Evolutionary conservation across 2,113 vertebrate genomes (phyloP), one percentile per base, ranked within the genome.

Genomic region (Todiramphus saurophagus): DNA sequence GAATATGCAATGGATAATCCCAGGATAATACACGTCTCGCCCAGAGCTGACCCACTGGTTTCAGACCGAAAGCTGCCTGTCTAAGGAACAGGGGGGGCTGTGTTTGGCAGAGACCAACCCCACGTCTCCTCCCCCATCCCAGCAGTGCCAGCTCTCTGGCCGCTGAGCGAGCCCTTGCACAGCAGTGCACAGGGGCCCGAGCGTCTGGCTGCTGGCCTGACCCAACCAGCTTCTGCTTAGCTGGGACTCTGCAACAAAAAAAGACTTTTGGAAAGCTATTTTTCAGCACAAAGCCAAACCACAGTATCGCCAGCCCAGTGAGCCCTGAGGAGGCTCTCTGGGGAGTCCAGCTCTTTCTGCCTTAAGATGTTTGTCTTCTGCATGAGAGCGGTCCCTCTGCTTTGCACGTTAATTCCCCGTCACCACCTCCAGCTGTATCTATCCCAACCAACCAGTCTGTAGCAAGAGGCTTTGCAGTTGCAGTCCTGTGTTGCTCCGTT

Each of bases 1-100:
- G 92, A 77, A 88, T 74, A 88, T 83, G 90, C 79, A 33, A 0
- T 88, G 94, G 95, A 93, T 97, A 96, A 97, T 96, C 95, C 83
- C 68, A 13, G 92, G 95, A 94, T 97, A 95, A 96, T 95, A 28
- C 82, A 16, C 7, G 20, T 75, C 94, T 95, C 5, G 27, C 87
- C 81, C 44, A 93, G 90, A 76, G 63, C 0, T 93, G 88, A 92
- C 85, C 96, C 94, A 94, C 3, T 93, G 89, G 44, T 89, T 95
- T 64, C 81, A 76, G 80, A 46, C 70, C 43, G 87, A 96, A 69
- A 84, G 43, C 93, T 96, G 83, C 73, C 53, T 96, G 80, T 64
- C 51, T 69, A 41, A 81, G 80, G 87, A 78, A 16, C n/a, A 78
- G 33, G 73, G 79, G 68, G 68, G 62, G 35, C n/a, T 0, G 8